Percentiles rank a stretch among this genome's conserved stretches.
phyloP scores from a whole-genome alignment of 2,113 vertebrate genomes.

The Pelodiscus sinensis region DNA sequence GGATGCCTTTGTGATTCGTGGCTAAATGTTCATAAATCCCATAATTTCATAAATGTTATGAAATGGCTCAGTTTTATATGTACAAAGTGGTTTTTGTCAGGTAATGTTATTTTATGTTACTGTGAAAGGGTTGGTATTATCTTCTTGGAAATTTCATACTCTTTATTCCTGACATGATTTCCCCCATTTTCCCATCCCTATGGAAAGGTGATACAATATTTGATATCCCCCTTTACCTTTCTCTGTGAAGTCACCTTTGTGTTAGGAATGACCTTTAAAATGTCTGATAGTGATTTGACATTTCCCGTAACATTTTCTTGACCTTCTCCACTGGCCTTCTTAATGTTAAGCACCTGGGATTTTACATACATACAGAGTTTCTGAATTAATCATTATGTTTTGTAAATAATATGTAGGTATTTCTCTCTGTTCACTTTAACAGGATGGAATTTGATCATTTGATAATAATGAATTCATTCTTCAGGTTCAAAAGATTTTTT shows the following conservation, averaged over 20 bases:
- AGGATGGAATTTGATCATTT: background rate
- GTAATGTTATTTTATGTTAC: background rate
- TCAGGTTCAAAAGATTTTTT: background rate
- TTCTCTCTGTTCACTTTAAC: background rate
- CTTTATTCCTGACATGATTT: background rate
- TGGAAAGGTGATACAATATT: background rate
- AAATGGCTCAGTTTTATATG: background rate
- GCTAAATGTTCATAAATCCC: background rate
- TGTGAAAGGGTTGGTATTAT: background rate
- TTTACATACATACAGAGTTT: background rate
- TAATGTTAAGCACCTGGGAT: conserved; percentile 22
- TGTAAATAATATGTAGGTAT: background rate
- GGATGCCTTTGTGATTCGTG: background rate
- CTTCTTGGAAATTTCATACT: background rate
- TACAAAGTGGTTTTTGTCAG: background rate
- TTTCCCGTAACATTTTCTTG: conserved; percentile 5
- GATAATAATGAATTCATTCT: background rate
- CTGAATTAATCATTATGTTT: background rate
- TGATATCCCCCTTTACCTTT: background rate
- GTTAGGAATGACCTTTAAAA: background rate
- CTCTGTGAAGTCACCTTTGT: background rate
- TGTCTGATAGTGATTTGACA: background rate
- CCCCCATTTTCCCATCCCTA: background rate
- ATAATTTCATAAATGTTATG: background rate
- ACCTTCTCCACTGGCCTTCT: background rate